A percentile compares a stretch with the other conserved stretches of the same genome.
These are phyloP conservation scores for Leucoraja erinaceus DNA, from an alignment of 2,113 vertebrate genomes.

Conservation along the genomic window DNA sequence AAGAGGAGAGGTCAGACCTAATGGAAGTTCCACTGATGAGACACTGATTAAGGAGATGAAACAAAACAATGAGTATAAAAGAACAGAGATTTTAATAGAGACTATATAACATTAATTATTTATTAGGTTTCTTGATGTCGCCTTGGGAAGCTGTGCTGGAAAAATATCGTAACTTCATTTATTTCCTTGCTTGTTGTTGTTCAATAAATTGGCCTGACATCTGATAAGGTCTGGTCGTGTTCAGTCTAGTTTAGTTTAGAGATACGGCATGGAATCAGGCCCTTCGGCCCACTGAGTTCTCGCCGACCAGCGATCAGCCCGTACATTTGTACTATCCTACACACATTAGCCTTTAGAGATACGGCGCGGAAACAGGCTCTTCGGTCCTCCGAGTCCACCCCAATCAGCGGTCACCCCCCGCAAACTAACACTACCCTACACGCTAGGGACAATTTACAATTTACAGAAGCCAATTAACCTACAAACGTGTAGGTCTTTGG, in stretches of 20 bases:
- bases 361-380: no score
- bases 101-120: not conserved
- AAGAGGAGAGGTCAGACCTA: not conserved
- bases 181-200: not conserved
- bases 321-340: no score
- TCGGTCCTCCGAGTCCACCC: no score
- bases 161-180: not conserved
- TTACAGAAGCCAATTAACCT: no score
- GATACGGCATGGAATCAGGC: no score
- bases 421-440: no score
- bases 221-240: not conserved
- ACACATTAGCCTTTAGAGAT: no score
- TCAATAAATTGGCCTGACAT: slow-evolving; percentile 6
- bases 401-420: no score
- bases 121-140: not conserved
- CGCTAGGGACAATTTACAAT: no score
- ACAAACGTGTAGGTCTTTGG: no score
- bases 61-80: not conserved
- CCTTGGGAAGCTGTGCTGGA: not conserved
- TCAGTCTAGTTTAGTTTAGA: not conserved
- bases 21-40: not conserved
- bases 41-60: not conserved
- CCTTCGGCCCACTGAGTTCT: no score
- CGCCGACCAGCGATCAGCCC: no score
- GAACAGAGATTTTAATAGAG: not conserved